These are phyloP conservation scores for Rutpela maculata DNA, from an alignment of 2,888 invertebrate species.

Conservation along the genomic window DNA sequence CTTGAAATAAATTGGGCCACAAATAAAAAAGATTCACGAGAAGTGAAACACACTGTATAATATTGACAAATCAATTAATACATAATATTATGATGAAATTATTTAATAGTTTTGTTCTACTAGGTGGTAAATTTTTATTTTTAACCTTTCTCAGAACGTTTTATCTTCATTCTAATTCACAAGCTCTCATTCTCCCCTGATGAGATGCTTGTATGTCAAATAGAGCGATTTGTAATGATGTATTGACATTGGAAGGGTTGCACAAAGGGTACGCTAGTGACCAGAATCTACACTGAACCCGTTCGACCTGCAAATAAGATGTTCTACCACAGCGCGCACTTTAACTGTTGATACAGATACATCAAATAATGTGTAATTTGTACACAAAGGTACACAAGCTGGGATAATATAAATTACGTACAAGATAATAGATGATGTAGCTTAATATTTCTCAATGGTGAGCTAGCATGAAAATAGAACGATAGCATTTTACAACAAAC, in stretches of 20 bases:
- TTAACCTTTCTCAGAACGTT: neutral
- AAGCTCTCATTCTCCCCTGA: neutral
- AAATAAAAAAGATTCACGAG: no score
- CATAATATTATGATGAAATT: no score
- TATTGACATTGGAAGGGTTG: constrained; percentile 70
- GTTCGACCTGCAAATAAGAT: constrained; percentile 71
- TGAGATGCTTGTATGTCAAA: constrained; percentile 63
- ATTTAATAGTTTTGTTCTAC: no score
- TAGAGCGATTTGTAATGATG: constrained; percentile 69
- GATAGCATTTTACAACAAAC: no score
- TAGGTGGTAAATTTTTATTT: no score
- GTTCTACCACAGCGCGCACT: constrained; percentile 63
- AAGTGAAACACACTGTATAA: no score
- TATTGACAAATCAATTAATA: no score
- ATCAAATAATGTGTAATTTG: constrained; percentile 21
- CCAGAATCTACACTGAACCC: constrained; percentile 68
- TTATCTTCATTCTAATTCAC: neutral
- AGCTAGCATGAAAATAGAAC: no score
- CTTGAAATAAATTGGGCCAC: no score
- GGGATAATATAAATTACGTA: neutral
- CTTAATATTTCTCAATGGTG: no score
- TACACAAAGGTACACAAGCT: constrained; percentile 7
- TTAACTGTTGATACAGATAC: constrained; percentile 29
- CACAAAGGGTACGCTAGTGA: constrained; percentile 67
- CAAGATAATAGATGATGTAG: neutral